Conservation (phyloP, 2,797 vertebrate genomes). For the Hybognathus amarus region DNA sequence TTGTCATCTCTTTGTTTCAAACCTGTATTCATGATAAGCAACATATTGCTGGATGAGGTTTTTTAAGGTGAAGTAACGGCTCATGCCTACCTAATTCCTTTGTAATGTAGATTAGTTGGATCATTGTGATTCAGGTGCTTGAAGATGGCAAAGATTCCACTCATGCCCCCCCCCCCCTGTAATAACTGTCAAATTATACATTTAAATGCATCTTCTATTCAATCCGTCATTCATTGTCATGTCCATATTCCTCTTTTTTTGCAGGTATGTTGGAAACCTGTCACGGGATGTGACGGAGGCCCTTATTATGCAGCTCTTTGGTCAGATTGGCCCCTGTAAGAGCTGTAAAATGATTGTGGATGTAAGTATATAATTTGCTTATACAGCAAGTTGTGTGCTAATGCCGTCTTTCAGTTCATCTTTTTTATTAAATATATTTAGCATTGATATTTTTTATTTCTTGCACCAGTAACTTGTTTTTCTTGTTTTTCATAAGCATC, state of each 20-base stretch:
- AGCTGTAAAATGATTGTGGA: constrained; percentile 99
- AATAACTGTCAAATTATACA: constrained; percentile 71
- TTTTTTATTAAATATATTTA: not conserved
- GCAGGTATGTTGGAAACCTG: constrained; percentile 95
- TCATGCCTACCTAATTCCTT: not conserved
- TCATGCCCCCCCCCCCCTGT: constrained; percentile 12
- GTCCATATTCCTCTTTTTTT: constrained; percentile 40
- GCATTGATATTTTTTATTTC: not conserved
- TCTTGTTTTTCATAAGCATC: constrained; percentile 1
- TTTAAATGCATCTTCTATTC: constrained; percentile 64
- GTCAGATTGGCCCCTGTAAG: constrained; percentile 98
- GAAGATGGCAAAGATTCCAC: not conserved
- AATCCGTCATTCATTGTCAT: not conserved
- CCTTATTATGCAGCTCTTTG: constrained; percentile 96
- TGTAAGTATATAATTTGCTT: constrained; percentile 78
- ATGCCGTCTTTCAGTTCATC: not conserved
- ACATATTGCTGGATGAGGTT: not conserved
- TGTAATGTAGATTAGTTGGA: constrained; percentile 17
- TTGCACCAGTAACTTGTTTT: not conserved
- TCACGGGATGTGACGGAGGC: constrained; percentile 97
- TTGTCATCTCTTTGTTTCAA: constrained; percentile 33
- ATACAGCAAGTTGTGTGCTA: not conserved
- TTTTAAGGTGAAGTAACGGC: constrained; percentile 21
- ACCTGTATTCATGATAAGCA: not conserved
- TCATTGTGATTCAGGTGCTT: not conserved